Base-by-base conservation (phyloP, 2,113 vertebrate genomes). In the Perca schrenkii region DNA sequence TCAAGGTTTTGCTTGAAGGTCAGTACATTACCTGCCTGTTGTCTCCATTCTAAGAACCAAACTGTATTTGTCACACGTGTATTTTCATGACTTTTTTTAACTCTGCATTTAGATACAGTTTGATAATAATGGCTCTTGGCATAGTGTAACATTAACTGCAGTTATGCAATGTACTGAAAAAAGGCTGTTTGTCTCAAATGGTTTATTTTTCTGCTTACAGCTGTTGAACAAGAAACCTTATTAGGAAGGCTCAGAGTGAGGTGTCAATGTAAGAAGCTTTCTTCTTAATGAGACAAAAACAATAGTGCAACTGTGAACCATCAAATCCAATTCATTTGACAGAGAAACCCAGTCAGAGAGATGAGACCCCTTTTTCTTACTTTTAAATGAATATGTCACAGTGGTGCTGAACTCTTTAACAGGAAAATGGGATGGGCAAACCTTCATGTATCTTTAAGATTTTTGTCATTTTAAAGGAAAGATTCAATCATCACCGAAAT, bases 1-100 rank as follows among this genome's bases (percentile, higher is more conserved):
- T 77, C 57, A 88, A 74, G 68, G 71, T 21, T 50, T 11, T 50
- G 19, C 52, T 54, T 73, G 69, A 89, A 83, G 79, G 82, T 89
- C 69, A 73, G 64, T 57, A 57, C 8, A 62, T 28, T 57, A 53
- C 8, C 31, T 71, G 49, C 64, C 40, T 54, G 31, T 63, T 67
- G 63, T 71, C 64, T 72, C 75, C 53, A 16, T 71, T 78, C 56
- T 56, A 34, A 49, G 17, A 65, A 34, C 6, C 46, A 78, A 67
- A 70, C 40, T 43, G 31, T 52, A 49, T 68, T 83, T 47, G 52
- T 74, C 43, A 57, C n/a, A 15, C 28, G 12, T 43, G 64, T 60
- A 12, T 72, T 50, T 73, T 34, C 34, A 71, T 47, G 31, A 62
- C 36, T 66, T 57, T n/a, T 53, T 34, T 56, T 74, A 47, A 25